Percentiles rank a stretch among this genome's conserved stretches.
Conservation (phyloP, 2,113 vertebrate species). For the Platichthys stellatus region DNA sequence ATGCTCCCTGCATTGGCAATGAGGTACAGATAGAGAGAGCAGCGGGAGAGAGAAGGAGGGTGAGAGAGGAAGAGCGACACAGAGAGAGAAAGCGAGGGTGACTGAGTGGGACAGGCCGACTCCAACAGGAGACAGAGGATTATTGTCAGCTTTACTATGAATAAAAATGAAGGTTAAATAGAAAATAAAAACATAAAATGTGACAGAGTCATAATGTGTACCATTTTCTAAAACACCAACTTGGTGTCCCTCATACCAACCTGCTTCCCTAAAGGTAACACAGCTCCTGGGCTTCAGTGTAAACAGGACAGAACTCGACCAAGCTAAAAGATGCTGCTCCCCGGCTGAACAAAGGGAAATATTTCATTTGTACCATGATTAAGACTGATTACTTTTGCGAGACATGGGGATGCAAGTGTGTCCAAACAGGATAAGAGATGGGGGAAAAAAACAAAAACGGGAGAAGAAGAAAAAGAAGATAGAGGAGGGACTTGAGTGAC, state of each 20-base stretch:
- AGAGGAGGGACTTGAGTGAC: conserved; percentile 58
- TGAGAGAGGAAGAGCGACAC: conserved; percentile 18
- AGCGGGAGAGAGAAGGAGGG: conserved; percentile 33
- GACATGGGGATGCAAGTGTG: conserved; percentile 33
- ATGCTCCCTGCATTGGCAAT: conserved; percentile 92
- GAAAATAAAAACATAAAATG: conserved; percentile 57
- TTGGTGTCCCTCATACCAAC: not conserved
- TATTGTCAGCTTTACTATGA: conserved; percentile 56
- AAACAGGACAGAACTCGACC: conserved; percentile 30
- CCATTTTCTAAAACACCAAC: conserved; percentile 36
- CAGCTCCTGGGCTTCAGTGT: conserved; percentile 19
- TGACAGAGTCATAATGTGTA: conserved; percentile 34
- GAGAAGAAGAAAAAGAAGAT: conserved; percentile 54
- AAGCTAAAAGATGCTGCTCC: conserved; percentile 32
- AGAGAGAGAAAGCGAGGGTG: conserved; percentile 37
- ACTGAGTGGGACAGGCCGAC: conserved; percentile 44
- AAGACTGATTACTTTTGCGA: conserved; percentile 63
- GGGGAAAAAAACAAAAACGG: conserved; percentile 7
- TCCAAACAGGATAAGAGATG: conserved; percentile 23
- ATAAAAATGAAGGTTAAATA: conserved; percentile 65
- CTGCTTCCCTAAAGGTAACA: conserved; percentile 25
- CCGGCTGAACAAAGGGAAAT: conserved; percentile 49
- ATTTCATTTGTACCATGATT: conserved; percentile 56
- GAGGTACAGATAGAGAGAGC: conserved; percentile 80
- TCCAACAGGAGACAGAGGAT: conserved; percentile 56